A percentile compares a stretch with the other conserved stretches of the same genome.
These are phyloP conservation scores for Drosophila guanche DNA, from an alignment of 1,140 invertebrate genomes.

Conservation along the genomic window DNA sequence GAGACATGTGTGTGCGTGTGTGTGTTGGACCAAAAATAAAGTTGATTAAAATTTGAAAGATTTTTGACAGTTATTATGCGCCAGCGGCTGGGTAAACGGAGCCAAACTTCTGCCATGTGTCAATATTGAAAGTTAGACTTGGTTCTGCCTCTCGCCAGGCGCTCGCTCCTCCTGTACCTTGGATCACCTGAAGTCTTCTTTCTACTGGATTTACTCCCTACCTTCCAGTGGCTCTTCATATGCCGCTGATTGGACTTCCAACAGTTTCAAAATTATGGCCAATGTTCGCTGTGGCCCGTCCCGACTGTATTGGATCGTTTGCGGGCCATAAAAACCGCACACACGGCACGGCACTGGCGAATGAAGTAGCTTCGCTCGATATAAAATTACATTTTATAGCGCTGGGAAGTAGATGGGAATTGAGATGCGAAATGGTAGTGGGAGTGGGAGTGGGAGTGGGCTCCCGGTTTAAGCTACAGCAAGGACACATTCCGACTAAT, in stretches of 20 bases:
- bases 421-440: not conserved
- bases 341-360: constrained; percentile 9
- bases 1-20: not conserved
- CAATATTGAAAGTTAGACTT: constrained; percentile 72
- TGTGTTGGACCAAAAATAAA: constrained; percentile 69
- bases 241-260: not conserved
- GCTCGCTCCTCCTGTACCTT: not conserved
- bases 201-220: no score
- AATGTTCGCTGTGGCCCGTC: not conserved
- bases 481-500: constrained; percentile 68
- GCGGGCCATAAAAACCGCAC: constrained; percentile 50
- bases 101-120: constrained; percentile 64
- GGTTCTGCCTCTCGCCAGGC: constrained; percentile 3
- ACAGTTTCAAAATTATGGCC: no score
- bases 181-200: no score
- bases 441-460: not conserved
- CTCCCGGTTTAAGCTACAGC: constrained; percentile 1
- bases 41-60: constrained; percentile 82
- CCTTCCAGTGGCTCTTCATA: no score
- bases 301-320: constrained; percentile 39
- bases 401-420: constrained; percentile 6
- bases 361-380: constrained; percentile 45
- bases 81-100: constrained; percentile 62
- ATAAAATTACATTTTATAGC: constrained; percentile 70
- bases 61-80: constrained; percentile 81